phyloP scores from a whole-genome alignment of 1,140 invertebrate genomes.

The Caenorhabditis latens region DNA sequence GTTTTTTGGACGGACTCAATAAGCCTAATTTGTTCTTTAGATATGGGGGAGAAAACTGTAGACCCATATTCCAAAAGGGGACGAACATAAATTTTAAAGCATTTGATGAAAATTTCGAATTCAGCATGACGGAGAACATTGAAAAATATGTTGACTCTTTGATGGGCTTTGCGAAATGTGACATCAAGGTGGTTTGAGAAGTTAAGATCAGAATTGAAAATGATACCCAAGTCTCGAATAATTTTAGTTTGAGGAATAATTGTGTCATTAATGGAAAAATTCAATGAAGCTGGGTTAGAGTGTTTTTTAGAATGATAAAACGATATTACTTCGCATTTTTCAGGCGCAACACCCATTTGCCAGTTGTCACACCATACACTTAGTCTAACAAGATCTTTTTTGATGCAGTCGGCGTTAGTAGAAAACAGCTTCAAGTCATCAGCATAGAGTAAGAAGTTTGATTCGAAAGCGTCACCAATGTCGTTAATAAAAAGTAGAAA shows the following conservation, averaged over 20 bases:
- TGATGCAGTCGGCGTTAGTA: neutral
- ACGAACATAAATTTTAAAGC: neutral
- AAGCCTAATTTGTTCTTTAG: too few species aligned
- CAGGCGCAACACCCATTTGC: neutral
- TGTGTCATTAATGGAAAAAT: neutral
- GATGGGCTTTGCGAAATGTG: neutral
- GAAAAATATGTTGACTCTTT: slow-evolving; percentile 1
- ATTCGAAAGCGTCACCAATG: neutral
- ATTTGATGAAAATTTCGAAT: neutral
- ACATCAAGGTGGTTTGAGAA: neutral
- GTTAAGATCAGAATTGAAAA: neutral
- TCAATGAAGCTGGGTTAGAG: neutral
- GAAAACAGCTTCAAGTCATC: neutral
- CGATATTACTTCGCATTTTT: neutral
- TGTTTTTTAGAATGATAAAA: neutral
- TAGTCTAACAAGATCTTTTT: neutral
- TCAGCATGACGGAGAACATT: neutral
- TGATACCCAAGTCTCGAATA: neutral
- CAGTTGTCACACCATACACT: neutral
- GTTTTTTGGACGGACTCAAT: too few species aligned
- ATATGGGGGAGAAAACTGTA: too few species aligned
- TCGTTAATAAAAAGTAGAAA: neutral
- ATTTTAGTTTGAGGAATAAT: neutral
- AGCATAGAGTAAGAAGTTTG: neutral
- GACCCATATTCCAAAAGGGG: too few species aligned